Evolutionary conservation across 2,888 invertebrate genomes (phyloP).

Genomic region (Tortrix viridana): DNA sequence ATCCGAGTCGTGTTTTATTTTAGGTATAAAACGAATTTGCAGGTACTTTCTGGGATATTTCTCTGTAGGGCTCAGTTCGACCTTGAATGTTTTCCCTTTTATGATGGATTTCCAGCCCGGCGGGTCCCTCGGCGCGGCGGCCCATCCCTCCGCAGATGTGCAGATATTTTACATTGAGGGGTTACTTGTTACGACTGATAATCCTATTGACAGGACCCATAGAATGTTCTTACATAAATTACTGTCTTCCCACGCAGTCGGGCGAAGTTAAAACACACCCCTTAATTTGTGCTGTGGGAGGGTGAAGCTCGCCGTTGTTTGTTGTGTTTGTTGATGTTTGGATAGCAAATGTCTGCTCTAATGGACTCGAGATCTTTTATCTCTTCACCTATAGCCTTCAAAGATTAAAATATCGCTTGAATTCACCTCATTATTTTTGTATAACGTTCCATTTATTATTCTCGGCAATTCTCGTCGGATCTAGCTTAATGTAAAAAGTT

Average conservation of each 20-base stretch:
- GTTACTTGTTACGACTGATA: conserved; percentile 19
- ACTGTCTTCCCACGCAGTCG: conserved; percentile 27
- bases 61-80: conserved; percentile 17
- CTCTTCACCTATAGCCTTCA: conserved; percentile 1
- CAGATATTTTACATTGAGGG: conserved; percentile 11
- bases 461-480: conserved; percentile 55
- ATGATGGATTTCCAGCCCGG: conserved; percentile 25
- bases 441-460: conserved; percentile 54
- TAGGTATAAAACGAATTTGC: conserved; percentile 5
- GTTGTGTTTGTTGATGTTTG: conserved; percentile 24
- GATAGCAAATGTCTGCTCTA: conserved; percentile 22
- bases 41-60: conserved; percentile 9
- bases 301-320: conserved; percentile 20
- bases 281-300: conserved; percentile 27
- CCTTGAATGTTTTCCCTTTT: conserved; percentile 32
- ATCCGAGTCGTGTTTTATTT: conserved; percentile 15
- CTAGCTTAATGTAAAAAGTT: conserved; percentile 71
- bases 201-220: conserved; percentile 9
- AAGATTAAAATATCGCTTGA: neutral
- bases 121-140: conserved; percentile 16
- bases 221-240: neutral
- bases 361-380: conserved; percentile 13
- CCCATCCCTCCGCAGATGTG: conserved; percentile 11
- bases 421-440: conserved; percentile 33
- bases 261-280: conserved; percentile 24